A percentile compares a stretch with the other conserved stretches of the same genome.
Conservation (phyloP, 2,113 vertebrate genomes). For the Procapra przewalskii region DNA sequence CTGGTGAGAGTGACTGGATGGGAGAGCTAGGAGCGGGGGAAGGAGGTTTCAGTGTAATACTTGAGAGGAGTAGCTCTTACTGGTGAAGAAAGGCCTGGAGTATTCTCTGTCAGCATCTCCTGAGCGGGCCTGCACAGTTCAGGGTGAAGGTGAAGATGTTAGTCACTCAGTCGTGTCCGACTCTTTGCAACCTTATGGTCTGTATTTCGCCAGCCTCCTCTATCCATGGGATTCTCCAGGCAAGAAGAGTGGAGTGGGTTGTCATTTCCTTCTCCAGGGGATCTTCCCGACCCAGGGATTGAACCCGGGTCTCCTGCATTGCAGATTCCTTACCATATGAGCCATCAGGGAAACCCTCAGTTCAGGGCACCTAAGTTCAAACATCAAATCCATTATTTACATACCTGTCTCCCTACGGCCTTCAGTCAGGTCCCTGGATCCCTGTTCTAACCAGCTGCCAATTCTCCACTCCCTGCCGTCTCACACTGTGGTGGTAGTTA, state of each 20-base stretch:
- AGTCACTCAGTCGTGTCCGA: accelerated
- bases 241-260: not conserved
- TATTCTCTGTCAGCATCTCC: not conserved
- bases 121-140: not conserved
- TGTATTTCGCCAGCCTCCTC: not conserved
- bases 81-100: not conserved
- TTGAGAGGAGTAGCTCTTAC: not conserved
- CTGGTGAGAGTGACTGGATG: not conserved
- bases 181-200: not conserved
- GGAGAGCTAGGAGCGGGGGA: not conserved
- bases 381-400: too few species aligned
- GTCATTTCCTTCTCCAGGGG: not conserved
- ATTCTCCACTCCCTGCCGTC: accelerated
- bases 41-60: not conserved
- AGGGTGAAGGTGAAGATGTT: not conserved
- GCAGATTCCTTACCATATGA: not conserved
- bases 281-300: not conserved
- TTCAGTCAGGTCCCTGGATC: not conserved
- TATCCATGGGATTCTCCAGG: not conserved
- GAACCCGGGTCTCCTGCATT: not conserved
- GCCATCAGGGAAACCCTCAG: not conserved
- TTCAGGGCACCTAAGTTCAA: not conserved
- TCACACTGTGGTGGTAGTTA: not conserved
- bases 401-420: accelerated
- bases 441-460: not conserved